These are phyloP conservation scores for Charadrius vociferus DNA, from an alignment of 2,113 vertebrate genomes.

Conservation along the genomic window DNA sequence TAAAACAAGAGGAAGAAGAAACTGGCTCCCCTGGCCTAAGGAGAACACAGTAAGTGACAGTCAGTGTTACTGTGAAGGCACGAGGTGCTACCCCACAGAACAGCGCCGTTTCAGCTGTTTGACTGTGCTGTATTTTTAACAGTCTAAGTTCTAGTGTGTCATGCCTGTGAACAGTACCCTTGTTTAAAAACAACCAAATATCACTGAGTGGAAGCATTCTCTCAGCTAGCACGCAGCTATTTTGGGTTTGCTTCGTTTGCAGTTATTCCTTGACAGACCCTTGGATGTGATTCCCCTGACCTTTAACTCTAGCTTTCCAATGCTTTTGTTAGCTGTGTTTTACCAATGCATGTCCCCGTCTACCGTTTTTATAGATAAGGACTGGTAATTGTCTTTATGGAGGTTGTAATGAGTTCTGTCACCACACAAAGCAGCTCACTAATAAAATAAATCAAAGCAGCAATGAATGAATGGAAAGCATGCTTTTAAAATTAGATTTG, in stretches of 20 bases:
- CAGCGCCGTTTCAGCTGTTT: not conserved
- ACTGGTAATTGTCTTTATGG: slow-evolving; percentile 74
- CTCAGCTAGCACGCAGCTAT: not conserved
- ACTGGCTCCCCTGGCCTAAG: not conserved
- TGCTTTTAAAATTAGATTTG: slow-evolving; percentile 72
- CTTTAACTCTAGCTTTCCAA: not conserved
- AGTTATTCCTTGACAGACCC: slow-evolving; percentile 36
- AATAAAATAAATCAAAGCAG: slow-evolving; percentile 80
- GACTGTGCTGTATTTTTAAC: not conserved
- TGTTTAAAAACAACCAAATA: not conserved
- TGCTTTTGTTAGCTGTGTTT: not conserved
- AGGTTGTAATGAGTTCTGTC: slow-evolving; percentile 76
- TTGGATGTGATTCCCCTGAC: not conserved
- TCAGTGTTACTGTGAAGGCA: not conserved
- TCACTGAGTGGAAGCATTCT: not conserved
- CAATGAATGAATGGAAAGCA: slow-evolving; percentile 67
- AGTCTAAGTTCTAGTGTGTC: not conserved
- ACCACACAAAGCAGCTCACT: slow-evolving; percentile 75
- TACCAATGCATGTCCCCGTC: slow-evolving; percentile 23
- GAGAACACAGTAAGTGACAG: not conserved
- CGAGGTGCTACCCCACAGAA: not conserved
- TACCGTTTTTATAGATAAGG: slow-evolving; percentile 70
- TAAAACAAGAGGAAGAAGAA: not conserved
- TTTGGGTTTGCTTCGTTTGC: slow-evolving; percentile 11
- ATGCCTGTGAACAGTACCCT: not conserved